Percentiles rank a stretch among this genome's conserved stretches.
Conservation (phyloP, 2,113 vertebrate species). For the Megaleporinus macrocephalus region DNA sequence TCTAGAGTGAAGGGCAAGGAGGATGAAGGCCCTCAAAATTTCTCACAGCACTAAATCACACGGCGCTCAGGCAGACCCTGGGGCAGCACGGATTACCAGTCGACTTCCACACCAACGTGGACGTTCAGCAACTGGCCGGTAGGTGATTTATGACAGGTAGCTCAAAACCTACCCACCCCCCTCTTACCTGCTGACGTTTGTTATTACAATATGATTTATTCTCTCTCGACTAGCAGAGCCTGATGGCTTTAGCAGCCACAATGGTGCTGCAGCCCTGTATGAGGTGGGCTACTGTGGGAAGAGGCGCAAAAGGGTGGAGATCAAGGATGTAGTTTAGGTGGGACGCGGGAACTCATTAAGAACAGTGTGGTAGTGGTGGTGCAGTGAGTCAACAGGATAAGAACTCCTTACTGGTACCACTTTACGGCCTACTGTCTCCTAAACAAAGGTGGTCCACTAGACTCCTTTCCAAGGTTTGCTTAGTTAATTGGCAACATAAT, state of each 20-base stretch:
- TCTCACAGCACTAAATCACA: slow-evolving; percentile 56
- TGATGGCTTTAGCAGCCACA: slow-evolving; percentile 64
- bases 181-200: slow-evolving; percentile 64
- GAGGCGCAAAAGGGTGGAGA: slow-evolving; percentile 13
- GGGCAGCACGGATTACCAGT: slow-evolving; percentile 48
- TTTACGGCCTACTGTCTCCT: not conserved
- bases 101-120: slow-evolving; percentile 49
- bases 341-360: slow-evolving; percentile 22
- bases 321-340: slow-evolving; percentile 18
- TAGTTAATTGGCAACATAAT: slow-evolving; percentile 4
- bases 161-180: slow-evolving; percentile 47
- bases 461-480: slow-evolving; percentile 3
- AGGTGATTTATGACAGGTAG: slow-evolving; percentile 66
- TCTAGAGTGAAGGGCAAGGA: slow-evolving; percentile 17
- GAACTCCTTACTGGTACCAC: not conserved
- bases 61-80: slow-evolving; percentile 28
- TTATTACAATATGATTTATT: slow-evolving; percentile 70
- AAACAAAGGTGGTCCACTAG: not conserved
- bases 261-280: slow-evolving; percentile 14
- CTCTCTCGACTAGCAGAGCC: slow-evolving; percentile 26
- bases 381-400: not conserved
- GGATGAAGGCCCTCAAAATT: slow-evolving; percentile 30
- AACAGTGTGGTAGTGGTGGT: slow-evolving; percentile 6
- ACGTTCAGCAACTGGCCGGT: slow-evolving; percentile 31
- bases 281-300: slow-evolving; percentile 17